These are phyloP conservation scores for Anoplophora glabripennis DNA, from an alignment of 1,140 invertebrate species.

Conservation along the genomic window DNA sequence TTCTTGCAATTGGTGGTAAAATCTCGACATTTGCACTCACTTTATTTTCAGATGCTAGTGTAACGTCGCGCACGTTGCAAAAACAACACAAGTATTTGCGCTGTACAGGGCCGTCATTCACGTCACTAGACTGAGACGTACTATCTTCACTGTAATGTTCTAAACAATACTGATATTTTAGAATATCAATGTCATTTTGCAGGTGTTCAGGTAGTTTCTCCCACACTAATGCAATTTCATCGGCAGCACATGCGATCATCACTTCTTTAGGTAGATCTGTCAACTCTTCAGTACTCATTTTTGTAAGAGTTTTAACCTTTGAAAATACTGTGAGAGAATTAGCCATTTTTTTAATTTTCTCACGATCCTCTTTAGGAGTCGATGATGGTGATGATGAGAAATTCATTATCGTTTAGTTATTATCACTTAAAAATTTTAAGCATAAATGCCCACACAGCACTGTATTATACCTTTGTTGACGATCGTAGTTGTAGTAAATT, in stretches of 20 bases:
- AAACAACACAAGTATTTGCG: not conserved
- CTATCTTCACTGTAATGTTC: not conserved
- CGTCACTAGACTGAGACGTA: no score
- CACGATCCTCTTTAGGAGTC: no score
- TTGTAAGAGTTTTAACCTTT: no score
- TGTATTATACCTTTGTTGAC: slow-evolving; percentile 40
- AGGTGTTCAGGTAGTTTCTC: not conserved
- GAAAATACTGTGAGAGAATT: no score
- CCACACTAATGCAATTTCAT: no score
- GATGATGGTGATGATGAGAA: slow-evolving; percentile 20
- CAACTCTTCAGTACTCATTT: no score
- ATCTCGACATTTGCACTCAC: no score
- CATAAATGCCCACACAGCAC: slow-evolving; percentile 38
- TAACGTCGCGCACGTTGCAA: not conserved
- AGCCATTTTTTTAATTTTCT: no score
- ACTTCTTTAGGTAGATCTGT: no score
- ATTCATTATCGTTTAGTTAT: slow-evolving; percentile 23
- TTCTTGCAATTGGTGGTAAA: no score
- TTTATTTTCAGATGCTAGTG: not conserved
- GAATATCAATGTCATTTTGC: not conserved
- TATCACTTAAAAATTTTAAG: not conserved
- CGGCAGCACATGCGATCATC: no score
- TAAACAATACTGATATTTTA: not conserved
- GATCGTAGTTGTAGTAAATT: no score
- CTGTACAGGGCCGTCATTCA: not conserved